A percentile compares a stretch with the other conserved stretches of the same genome.
Conservation (phyloP, 2,113 vertebrate species). For the Pholis gunnellus region DNA sequence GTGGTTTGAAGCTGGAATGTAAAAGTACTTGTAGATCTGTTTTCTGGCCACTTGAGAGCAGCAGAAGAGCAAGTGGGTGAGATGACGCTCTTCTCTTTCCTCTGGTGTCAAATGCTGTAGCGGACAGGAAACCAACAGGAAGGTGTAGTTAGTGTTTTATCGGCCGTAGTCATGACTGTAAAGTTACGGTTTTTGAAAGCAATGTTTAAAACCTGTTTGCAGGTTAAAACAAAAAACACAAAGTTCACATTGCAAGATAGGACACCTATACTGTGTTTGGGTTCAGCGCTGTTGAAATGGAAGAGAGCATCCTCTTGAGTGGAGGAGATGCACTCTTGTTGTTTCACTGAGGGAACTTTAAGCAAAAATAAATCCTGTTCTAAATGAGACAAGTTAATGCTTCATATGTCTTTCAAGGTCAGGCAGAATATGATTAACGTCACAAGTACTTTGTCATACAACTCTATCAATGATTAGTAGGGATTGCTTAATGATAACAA, state of each 20-base stretch:
- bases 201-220: too few species aligned
- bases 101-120: conserved; percentile 10
- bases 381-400: too few species aligned
- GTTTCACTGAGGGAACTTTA: conserved; percentile 14
- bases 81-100: background rate
- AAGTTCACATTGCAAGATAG: conserved; percentile 53
- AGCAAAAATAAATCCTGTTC: too few species aligned
- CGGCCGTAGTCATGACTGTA: conserved; percentile 52
- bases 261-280: too few species aligned
- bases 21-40: conserved; percentile 36
- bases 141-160: conserved; percentile 49
- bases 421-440: too few species aligned
- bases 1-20: conserved; percentile 47
- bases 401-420: too few species aligned
- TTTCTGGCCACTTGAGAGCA: conserved; percentile 59
- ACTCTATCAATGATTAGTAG: too few species aligned
- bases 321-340: too few species aligned
- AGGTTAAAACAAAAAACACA: conserved; percentile 5
- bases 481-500: too few species aligned
- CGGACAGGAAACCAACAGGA: conserved; percentile 28
- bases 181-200: conserved; percentile 33
- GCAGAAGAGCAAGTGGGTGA: conserved; percentile 23
- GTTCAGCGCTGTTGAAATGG: too few species aligned
- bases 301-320: too few species aligned
- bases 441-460: too few species aligned